Evolutionary conservation across 2,113 vertebrate species (phyloP).

Genomic region (Coracopsis vasa): DNA sequence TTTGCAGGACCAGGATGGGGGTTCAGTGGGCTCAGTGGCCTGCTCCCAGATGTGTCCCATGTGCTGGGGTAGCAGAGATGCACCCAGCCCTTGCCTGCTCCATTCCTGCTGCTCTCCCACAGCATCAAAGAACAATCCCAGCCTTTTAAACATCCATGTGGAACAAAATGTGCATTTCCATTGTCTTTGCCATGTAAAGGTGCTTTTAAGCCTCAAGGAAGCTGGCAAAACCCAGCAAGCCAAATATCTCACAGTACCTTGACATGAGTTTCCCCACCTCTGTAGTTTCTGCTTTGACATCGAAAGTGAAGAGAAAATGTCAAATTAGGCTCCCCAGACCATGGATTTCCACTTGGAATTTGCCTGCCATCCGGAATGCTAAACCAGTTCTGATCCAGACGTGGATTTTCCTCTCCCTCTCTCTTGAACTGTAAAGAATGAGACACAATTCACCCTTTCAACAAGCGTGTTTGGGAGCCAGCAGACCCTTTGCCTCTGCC

Average conservation of each 20-base stretch:
- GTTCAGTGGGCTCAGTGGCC: neutral
- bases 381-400: neutral
- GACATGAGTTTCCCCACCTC: neutral
- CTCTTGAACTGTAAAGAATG: neutral
- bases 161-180: neutral
- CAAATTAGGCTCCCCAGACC: neutral
- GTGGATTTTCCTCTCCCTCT: rapidly evolving
- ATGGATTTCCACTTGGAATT: neutral
- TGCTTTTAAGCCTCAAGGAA: neutral
- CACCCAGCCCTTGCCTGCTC: neutral
- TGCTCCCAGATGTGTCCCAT: neutral
- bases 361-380: neutral
- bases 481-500: neutral
- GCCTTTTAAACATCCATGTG: rapidly evolving
- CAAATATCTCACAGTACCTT: neutral
- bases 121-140: rapidly evolving
- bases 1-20: neutral
- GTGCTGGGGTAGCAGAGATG: no score
- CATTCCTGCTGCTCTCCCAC: neutral
- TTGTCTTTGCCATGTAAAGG: neutral
- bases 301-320: neutral
- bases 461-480: neutral
- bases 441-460: neutral
- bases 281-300: neutral
- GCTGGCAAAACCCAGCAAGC: neutral